Evolutionary conservation across 1,140 invertebrate species (phyloP), one percentile per base, ranked within the genome.

Genomic region (Eurytemora carolleeae): DNA sequence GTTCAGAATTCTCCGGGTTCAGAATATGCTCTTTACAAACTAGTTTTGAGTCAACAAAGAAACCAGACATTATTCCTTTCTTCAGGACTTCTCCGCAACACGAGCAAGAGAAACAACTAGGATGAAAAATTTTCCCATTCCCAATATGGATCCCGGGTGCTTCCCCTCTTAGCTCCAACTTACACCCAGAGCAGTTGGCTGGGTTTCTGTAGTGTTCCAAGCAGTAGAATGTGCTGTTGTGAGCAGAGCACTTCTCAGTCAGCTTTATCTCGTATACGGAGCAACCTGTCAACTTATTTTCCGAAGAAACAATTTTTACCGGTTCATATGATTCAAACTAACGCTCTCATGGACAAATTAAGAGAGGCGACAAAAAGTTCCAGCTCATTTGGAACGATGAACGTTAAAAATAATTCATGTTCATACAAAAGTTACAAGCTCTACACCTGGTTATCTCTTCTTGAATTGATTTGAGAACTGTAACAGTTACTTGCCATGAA

Each of bases 131-230:
- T 52, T n/a, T 15, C n/a, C 44, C 44, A 20, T 3, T 3, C 12
- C 17, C 12, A 3, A 55, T 15, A 7, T 20, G 3, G 20, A 55
- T 55, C 20, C 15, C 54, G 3, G 54, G 15, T 21, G n/a, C 54
- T 18, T 17, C 21, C 17, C 3, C 17, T 55, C 3, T 3, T 21
- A 55, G n/a, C 17, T 16, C 12, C 15, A 12, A 18, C 7, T 3
- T 21, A 55, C 54, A 55, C 7, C 54, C 54, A 55, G 54, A 55
- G 54, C 54, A 55, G 12, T 55, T 55, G 20, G 21, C 18, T 12
- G 54, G 21, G 18, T 17, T 3, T 3, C 3, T 15, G 21, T 7
- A 55, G 54, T 55, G 17, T 20, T 20, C 7, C 3, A 18, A 21
- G 54, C 54, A 55, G 18, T 55, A 21, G 21, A 55, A 21, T 15